phyloP scores from a whole-genome alignment of 2,888 invertebrate species.

The Drosophila neonasuta region DNA sequence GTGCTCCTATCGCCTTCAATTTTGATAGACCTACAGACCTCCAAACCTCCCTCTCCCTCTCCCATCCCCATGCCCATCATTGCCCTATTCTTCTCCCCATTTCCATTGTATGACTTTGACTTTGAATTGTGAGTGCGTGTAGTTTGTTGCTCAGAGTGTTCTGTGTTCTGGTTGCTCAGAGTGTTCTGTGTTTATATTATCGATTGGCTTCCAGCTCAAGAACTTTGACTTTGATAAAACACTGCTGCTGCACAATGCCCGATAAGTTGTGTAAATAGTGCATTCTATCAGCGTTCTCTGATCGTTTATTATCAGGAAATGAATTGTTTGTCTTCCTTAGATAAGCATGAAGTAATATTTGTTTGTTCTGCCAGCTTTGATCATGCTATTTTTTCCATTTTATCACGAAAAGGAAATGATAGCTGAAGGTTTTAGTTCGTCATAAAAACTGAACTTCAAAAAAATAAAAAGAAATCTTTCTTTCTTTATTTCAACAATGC shows the following conservation, averaged over 20 bases:
- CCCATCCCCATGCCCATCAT: too few relatives aligned
- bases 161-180: slow-evolving; percentile 34
- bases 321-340: slow-evolving; percentile 32
- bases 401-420: neutral
- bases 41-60: neutral
- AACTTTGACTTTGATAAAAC: slow-evolving; percentile 60
- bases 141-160: slow-evolving; percentile 19
- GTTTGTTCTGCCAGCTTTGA: slow-evolving; percentile 31
- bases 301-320: slow-evolving; percentile 39
- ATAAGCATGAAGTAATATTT: slow-evolving; percentile 39
- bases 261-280: slow-evolving; percentile 47
- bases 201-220: slow-evolving; percentile 46
- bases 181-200: slow-evolving; percentile 49
- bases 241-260: slow-evolving; percentile 24
- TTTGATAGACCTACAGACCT: slow-evolving; percentile 35
- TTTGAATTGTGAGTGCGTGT: slow-evolving; percentile 43
- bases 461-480: neutral
- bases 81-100: neutral
- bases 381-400: slow-evolving; percentile 21
- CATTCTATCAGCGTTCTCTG: slow-evolving; percentile 18
- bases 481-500: neutral
- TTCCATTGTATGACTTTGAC: slow-evolving; percentile 45
- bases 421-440: neutral
- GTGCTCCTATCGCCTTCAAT: slow-evolving; percentile 31
- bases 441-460: neutral